phyloP scores from a whole-genome alignment of 2,113 vertebrate species.

The Nycticebus coucang region DNA sequence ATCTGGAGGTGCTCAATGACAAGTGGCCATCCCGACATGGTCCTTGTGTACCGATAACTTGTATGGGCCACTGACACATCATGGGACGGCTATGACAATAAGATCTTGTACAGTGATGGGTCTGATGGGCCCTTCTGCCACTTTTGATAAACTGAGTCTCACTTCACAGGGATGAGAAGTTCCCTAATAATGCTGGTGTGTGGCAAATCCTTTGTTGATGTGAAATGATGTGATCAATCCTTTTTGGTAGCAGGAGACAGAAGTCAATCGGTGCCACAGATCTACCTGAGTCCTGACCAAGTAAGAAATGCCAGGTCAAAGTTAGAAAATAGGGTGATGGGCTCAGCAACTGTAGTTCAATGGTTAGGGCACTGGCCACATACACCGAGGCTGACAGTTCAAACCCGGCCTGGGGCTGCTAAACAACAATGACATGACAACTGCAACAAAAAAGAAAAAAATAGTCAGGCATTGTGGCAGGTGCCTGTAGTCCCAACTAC shows the following conservation, averaged over 20 bases:
- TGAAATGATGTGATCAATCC: not conserved
- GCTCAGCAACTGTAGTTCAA: no score
- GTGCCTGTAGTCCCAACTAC: no score
- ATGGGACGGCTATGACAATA: not conserved
- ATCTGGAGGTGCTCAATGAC: not conserved
- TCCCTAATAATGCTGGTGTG: fast-evolving
- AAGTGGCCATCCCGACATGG: not conserved
- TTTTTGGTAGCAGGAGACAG: not conserved
- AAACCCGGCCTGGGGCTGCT: no score
- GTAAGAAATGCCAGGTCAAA: not conserved
- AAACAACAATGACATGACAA: no score
- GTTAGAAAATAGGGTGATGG: not conserved
- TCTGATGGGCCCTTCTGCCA: not conserved
- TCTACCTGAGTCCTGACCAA: not conserved
- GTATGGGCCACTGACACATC: not conserved
- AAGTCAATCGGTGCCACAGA: not conserved
- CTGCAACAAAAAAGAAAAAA: no score
- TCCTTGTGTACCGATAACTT: not conserved
- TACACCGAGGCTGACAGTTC: no score
- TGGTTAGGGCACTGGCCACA: no score
- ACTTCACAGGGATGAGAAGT: not conserved
- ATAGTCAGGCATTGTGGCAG: no score
- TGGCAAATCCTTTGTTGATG: fast-evolving
- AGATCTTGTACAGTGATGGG: not conserved
- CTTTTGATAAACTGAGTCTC: not conserved